Evolutionary conservation across 2,113 vertebrate genomes (phyloP), one percentile per base, ranked within the genome.

Genomic region (Pterocles orientalis): DNA sequence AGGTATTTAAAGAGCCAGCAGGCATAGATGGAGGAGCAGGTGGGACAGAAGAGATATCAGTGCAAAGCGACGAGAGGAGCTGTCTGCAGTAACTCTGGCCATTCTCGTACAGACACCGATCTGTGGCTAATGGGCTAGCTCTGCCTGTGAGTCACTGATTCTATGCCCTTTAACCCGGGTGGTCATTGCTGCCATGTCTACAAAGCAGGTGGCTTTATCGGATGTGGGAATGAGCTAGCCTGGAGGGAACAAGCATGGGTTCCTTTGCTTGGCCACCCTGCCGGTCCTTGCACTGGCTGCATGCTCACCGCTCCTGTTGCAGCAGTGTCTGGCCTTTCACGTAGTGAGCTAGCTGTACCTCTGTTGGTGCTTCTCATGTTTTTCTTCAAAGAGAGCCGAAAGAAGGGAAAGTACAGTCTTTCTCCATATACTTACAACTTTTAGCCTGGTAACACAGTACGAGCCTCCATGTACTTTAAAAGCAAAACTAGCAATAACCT

Each of bases 21-120:
- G 12, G 12, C 0, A 0, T 0, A 0, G 1, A 0, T 0, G 2
- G 2, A 6, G 5, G 9, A 0, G 18, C 0, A 0, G 1, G 13
- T 5, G 6, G 3, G 26, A 31, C 0, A 0, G 21, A 21, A 3
- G 17, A 13, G 10, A 10, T 8, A 2, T 7, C 0, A 7, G 57
- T 6, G 3, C 2, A 1, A 3, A 8, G 48, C 7, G 2, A 8
- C 5, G 16, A 5, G 18, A 3, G 4, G 10, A 5, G 16, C 15
- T 5, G 12, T 7, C 8, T 7, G 19, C 2, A 8, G 18, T 2
- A 2, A 2, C 0, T 4, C 1, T 6, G 3, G 18, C 12, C 1
- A 1, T 1, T 10, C 6, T 33, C 15, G 1, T 12, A 2, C 7
- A 1, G 34, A 23, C 9, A 4, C 18, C 0, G 4, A 2, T 7